Evolutionary conservation across 2,888 invertebrate genomes (phyloP), one percentile per base, ranked within the genome.

Genomic region (Amphimallon solstitiale): DNA sequence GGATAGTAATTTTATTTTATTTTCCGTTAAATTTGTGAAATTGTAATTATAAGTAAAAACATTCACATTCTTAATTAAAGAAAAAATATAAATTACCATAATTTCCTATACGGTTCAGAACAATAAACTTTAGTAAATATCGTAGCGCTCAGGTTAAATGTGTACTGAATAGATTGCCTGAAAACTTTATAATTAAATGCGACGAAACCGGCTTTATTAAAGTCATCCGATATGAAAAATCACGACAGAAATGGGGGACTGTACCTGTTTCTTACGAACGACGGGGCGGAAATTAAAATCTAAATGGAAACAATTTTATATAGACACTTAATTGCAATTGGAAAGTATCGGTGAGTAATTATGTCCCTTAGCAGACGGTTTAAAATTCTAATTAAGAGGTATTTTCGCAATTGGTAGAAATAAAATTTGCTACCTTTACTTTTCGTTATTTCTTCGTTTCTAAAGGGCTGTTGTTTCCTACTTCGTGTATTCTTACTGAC

Each of bases 241-340:
- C 56, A 7, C n/a, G 17, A 7, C 43, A 29, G 56, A 37, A 21
- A 54, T 19, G 12, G 21, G 12, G 21, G 14, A 14, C 34, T 15
- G 12, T 51, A 21, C 29, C 56, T 59, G 29, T 15, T 43, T 43
- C 23, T 23, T 6, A 1, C 15, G 35, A 15, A 52, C 43, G 45
- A 10, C 29, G 23, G 23, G 15, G 43, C 40, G 56, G 56, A 59
- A 59, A 59, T 59, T 59, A 59, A 59, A 59, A 59, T 59, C 60
- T 76, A 78, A 78, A 79, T 79, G 78, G 76, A 79, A 78, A 78
- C 78, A 79, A 79, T 79, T 79, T 79, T 78, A 74, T 78, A 79
- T 78, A 75, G 79, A 75, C 76, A 75, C 76, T 76, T 79, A 78
- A 79, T 79, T 79, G 78, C 77, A 69, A 73, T 73, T 75, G 70